Base-by-base conservation (phyloP, 2,797 vertebrate genomes). In the Catamblyrhynchus diadema region DNA sequence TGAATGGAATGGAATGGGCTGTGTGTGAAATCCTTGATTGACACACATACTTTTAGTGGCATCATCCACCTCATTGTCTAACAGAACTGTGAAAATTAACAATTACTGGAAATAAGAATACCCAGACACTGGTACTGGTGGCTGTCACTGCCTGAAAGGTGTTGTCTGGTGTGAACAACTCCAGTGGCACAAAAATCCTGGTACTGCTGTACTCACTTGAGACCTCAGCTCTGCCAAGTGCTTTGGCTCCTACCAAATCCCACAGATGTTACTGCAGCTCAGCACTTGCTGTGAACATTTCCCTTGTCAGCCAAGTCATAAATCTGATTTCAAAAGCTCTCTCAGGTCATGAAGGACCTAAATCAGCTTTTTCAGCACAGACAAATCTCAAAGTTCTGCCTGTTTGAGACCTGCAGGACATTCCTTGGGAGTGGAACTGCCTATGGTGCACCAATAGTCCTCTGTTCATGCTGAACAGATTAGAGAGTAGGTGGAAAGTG, bases 401-500 rank as follows among this genome's bases (percentile, higher is more conserved):
- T 81, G 27, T 57, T 56, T 81, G 71, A 77, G 78, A 70, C 56
- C n/a, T 0, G 3, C 24, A 70, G 77, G 30, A 75, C 13, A 41
- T 51, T 75, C 39, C 81, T n/a, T 23, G 72, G 35, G 53, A 93
- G 82, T 2, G 6, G 47, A 86, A 88, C 53, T 23, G 48, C 6
- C 32, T 72, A 18, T 10, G 37, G 85, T n/a, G 32, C 39, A 88
- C n/a, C 73, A 90, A 41, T 50, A 14, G 7, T 65, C 62, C 53
- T 86, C 54, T 88, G 66, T 4, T 78, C 66, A 47, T 17, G 45
- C 73, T 64, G 82, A 95, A 70, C 87, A 95, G 89, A 91, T 91
- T 94, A 82, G 7, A 27, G 72, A 61, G 94, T 91, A 86, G 94
- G 94, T 83, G 94, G 95, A 37, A 93, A 91, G 89, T 65, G 89